A percentile compares a stretch with the other conserved stretches of the same genome.
phyloP scores from a whole-genome alignment of 2,113 vertebrate species.

The Tringa solitaria region DNA sequence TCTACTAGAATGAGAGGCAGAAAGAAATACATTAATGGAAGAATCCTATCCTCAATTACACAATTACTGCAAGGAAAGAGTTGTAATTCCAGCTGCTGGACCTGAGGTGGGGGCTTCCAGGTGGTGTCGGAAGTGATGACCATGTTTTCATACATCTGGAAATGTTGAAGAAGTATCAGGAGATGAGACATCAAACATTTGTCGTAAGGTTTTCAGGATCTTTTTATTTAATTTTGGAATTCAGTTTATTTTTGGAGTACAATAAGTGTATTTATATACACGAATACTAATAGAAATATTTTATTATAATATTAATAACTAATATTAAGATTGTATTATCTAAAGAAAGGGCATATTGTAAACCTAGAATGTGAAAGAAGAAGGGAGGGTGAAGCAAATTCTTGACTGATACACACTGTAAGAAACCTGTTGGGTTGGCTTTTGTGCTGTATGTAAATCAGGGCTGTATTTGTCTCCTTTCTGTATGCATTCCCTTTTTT shows the following conservation, averaged over 20 bases:
- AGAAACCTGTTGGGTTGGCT: not conserved
- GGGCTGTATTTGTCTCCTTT: not conserved
- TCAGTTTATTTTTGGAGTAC: not conserved
- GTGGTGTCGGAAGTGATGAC: constrained; percentile 51
- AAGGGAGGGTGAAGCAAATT: not conserved
- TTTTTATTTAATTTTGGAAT: not conserved
- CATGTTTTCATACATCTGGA: constrained; percentile 44
- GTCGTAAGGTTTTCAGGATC: constrained; percentile 25
- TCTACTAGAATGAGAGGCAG: constrained; percentile 63
- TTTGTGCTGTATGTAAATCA: not conserved
- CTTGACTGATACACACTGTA: not conserved
- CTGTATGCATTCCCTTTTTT: not conserved
- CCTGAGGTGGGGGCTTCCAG: constrained; percentile 55
- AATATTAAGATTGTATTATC: not conserved
- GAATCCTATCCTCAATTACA: constrained; percentile 59
- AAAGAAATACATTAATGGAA: constrained; percentile 66
- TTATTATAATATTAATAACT: no score
- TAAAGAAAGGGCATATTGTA: not conserved
- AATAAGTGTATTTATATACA: not conserved
- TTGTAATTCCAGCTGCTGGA: constrained; percentile 66
- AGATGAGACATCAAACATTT: constrained; percentile 50
- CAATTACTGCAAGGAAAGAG: constrained; percentile 65
- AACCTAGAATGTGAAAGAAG: not conserved
- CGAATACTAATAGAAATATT: no score
- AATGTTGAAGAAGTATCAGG: constrained; percentile 52